Base-by-base conservation (phyloP, 2,797 vertebrate species). In the Sparus aurata region DNA sequence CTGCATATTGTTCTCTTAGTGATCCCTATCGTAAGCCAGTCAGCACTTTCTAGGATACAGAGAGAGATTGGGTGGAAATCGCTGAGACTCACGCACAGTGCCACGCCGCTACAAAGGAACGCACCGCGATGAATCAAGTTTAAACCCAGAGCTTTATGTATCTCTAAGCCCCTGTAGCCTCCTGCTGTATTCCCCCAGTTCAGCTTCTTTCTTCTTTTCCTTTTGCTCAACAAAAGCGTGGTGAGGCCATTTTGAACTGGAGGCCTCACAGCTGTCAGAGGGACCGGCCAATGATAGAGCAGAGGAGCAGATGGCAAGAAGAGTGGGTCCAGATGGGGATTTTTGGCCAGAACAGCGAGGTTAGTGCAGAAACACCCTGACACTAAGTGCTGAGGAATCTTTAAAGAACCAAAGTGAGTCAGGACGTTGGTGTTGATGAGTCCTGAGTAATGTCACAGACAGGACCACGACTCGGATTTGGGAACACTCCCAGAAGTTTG, bases 241-340 rank as follows among this genome's bases (percentile, higher is more conserved):
- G 3, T 50, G 77, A 83, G 81, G 75, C 53, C 68, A 76, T 91
- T 75, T 87, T 73, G 85, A 90, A 87, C 72, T 38, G 18, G 80
- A 83, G 76, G 69, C 62, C 84, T 77, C 73, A 73, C 83, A 84
- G 87, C 84, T 89, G 85, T 82, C 78, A 30, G 73, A 52, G 27
- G 59, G 75, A 75, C 72, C 41, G 77, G 68, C 82, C 80, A 88
- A 83, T 85, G 67, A 77, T 63, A 85, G 75, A 71, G 58, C 62
- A 77, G 75, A 80, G 70, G 69, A 90, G 78, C 89, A 91, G 89
- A 90, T 93, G 89, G 91, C 79, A 78, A 41, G 52, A 63, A 85
- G 77, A 84, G 62, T 47, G 67, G 25, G 70, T 85, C 85, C 88
- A 93, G 91, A 90, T 91, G 89, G 89, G 82, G 85, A 74, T 77